These are phyloP conservation scores for Drosophila kanapiae DNA, from an alignment of 1,140 invertebrate species.

Conservation along the genomic window DNA sequence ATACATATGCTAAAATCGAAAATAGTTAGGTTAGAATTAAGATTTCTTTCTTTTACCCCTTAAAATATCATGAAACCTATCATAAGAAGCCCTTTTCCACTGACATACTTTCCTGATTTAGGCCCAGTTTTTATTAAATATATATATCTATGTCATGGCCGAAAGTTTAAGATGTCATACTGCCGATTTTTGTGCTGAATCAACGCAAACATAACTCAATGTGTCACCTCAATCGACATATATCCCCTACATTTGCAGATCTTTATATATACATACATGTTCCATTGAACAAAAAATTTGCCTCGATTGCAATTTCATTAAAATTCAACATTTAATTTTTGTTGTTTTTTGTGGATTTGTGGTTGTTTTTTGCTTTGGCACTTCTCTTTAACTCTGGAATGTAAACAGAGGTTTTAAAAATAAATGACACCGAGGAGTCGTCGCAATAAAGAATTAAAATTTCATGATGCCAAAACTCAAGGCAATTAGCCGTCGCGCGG, in stretches of 20 bases:
- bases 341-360: conserved; percentile 1
- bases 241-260: conserved; percentile 24
- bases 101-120: conserved; percentile 16
- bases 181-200: conserved; percentile 63
- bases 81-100: no score
- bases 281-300: conserved; percentile 54
- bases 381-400: conserved; percentile 32
- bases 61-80: no score
- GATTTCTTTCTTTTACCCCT: background rate
- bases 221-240: conserved; percentile 70
- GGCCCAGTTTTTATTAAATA: conserved; percentile 4
- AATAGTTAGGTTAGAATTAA: background rate
- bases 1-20: background rate
- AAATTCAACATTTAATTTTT: conserved; percentile 44
- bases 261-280: conserved; percentile 8
- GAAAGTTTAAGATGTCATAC: conserved; percentile 46
- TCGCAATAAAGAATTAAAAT: conserved; percentile 47
- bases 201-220: conserved; percentile 73
- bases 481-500: conserved; percentile 51
- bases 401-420: conserved; percentile 68
- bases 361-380: conserved; percentile 19
- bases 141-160: conserved; percentile 66
- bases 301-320: conserved; percentile 66
- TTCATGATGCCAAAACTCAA: conserved; percentile 39
- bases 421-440: conserved; percentile 33